phyloP scores from a whole-genome alignment of 2,797 vertebrate genomes.

The Oryzias dopingdopingensis region DNA sequence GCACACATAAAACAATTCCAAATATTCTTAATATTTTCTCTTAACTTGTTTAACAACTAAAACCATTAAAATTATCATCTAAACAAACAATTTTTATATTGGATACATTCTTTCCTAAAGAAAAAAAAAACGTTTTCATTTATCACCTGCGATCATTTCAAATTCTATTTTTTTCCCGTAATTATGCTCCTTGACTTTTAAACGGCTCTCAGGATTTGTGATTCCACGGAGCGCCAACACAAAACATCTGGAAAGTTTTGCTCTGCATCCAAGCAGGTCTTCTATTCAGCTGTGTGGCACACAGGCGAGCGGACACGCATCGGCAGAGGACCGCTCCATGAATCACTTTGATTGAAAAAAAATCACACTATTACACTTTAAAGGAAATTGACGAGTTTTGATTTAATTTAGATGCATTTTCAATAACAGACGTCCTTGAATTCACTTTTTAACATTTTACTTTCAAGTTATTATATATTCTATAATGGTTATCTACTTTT shows the following conservation, averaged over 20 bases:
- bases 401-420: too few species aligned
- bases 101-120: neutral
- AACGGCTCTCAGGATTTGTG: slow-evolving; percentile 1
- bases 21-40: slow-evolving; percentile 1
- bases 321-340: slow-evolving; percentile 2
- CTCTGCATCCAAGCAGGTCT: slow-evolving; percentile 7
- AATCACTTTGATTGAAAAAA: too few species aligned
- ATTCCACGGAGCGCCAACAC: slow-evolving; percentile 10
- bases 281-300: slow-evolving; percentile 5
- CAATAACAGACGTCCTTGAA: too few species aligned
- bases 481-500: too few species aligned
- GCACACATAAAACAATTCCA: slow-evolving; percentile 10
- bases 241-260: slow-evolving; percentile 41
- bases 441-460: too few species aligned
- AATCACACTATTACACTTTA: too few species aligned
- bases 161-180: too few species aligned
- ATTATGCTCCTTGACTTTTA: neutral
- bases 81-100: neutral
- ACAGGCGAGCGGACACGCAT: slow-evolving; percentile 17
- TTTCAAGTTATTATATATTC: too few species aligned
- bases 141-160: neutral
- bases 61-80: neutral
- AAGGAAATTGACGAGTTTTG: too few species aligned
- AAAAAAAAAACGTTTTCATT: neutral
- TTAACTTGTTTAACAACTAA: neutral